Evolutionary conservation across 2,888 invertebrate genomes (phyloP).

Genomic region (Plusia festucae): DNA sequence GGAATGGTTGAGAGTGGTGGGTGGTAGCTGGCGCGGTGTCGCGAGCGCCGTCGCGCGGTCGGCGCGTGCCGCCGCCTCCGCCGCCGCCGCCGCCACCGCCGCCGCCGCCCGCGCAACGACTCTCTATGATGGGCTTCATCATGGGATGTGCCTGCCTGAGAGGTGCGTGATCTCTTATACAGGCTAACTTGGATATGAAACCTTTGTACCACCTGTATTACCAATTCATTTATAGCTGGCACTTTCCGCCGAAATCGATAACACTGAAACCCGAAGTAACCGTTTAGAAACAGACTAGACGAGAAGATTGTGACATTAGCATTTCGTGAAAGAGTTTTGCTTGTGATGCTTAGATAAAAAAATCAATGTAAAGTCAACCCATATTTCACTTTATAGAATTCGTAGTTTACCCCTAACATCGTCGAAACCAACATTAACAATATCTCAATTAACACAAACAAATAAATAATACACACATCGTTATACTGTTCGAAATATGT

Average conservation of each 20-base stretch:
- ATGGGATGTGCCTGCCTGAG: constrained; percentile 98
- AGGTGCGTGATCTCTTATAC: constrained; percentile 87
- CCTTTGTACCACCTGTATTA: neutral
- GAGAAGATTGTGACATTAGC: neutral
- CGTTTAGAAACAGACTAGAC: neutral
- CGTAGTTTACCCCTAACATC: neutral
- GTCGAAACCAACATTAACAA: neutral
- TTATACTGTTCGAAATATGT: neutral
- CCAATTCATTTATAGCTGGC: neutral
- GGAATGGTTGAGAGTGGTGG: constrained; percentile 75
- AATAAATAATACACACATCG: neutral
- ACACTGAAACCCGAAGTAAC: neutral
- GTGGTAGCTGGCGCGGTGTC: constrained; percentile 79
- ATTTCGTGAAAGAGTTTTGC: neutral
- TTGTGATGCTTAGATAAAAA: neutral
- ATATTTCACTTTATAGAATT: neutral
- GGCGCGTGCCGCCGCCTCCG: constrained; percentile 85
- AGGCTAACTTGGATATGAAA: neutral
- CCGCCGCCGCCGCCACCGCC: constrained; percentile 75
- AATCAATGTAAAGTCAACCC: neutral
- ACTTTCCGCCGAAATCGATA: neutral
- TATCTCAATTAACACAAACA: neutral
- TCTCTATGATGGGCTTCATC: constrained; percentile 97
- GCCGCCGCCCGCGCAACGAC: constrained; percentile 75
- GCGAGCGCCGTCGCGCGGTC: constrained; percentile 79